Base-by-base conservation (phyloP, 2,113 vertebrate genomes). In the Myiozetetes cayanensis region DNA sequence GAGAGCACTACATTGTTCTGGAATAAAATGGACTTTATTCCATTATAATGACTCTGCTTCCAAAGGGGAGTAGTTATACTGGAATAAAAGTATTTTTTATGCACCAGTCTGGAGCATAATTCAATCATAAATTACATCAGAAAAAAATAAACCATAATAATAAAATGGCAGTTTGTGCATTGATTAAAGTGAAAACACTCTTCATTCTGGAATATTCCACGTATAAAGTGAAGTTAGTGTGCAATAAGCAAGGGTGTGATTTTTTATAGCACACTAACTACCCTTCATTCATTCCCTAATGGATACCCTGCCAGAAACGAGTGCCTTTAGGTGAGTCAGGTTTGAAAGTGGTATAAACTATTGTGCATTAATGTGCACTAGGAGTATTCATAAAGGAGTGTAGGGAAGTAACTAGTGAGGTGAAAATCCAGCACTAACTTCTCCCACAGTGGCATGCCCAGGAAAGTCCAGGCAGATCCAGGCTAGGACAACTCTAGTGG, bases 141-240 rank as follows among this genome's bases (percentile, higher is more conserved):
- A 85, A 94, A 97, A 95, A 97, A 97, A 95, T 94, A 97, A 95
- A 95, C 92, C 94, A 96, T 97, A 96, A 97, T 97, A 97, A 97
- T 97, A 97, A 97, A 97, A 96, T 96, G 96, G 96, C 74, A 97
- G 95, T 97, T 97, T 97, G 95, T 89, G 94, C 96, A 94, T 96
- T 97, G 97, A 97, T 97, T 97, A 97, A 97, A 97, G 92, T 89
- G 96, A 97, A 97, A 97, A 97, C 96, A 97, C 96, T 96, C 94
- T 93, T 96, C 91, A 87, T 95, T 97, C 94, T 95, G 73, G 96
- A 97, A 97, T 94, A 94, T 97, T 96, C 96, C 4, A 0, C 8
- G 61, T 92, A 96, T 95, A 96, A 97, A 96, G 80, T 93, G 86
- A 96, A 96, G 96, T 97, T 93, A 96, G 95, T 93, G 93, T 72